Evolutionary conservation across 2,113 vertebrate species (phyloP).

Genomic region (Oxygymnocypris stewartii): DNA sequence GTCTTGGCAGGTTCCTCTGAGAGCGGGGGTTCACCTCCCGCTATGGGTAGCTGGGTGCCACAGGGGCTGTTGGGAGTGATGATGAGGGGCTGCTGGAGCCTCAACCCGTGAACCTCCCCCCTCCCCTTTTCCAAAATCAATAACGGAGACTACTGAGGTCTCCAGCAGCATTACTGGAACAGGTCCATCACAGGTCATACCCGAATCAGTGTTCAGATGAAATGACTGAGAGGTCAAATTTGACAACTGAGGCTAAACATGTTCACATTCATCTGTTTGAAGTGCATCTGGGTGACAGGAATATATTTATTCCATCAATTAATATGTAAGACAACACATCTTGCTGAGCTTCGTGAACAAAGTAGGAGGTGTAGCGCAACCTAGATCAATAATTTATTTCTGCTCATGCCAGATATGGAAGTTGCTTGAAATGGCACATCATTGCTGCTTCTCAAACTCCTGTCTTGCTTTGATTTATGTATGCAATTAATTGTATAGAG

Average conservation of each 20-base stretch:
- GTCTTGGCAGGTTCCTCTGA: slow-evolving; percentile 26
- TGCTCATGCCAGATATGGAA: background rate
- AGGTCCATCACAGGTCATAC: slow-evolving; percentile 38
- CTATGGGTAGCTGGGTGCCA: slow-evolving; percentile 38
- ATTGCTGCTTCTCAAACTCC: background rate
- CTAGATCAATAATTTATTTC: slow-evolving; percentile 6
- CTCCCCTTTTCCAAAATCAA: slow-evolving; percentile 30
- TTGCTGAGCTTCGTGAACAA: slow-evolving; percentile 9
- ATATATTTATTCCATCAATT: slow-evolving; percentile 12
- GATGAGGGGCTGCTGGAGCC: slow-evolving; percentile 40
- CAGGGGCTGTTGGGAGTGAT: slow-evolving; percentile 43
- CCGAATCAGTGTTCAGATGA: slow-evolving; percentile 6
- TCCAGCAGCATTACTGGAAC: slow-evolving; percentile 39
- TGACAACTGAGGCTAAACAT: slow-evolving; percentile 33
- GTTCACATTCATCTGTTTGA: slow-evolving; percentile 23
- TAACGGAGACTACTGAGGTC: slow-evolving; percentile 34
- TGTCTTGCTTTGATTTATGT: background rate
- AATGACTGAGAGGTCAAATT: slow-evolving; percentile 19
- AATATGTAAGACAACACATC: slow-evolving; percentile 16
- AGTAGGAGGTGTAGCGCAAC: background rate
- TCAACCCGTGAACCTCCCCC: slow-evolving; percentile 32
- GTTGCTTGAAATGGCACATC: slow-evolving; percentile 7
- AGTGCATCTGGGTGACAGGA: slow-evolving; percentile 2
- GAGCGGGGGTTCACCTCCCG: slow-evolving; percentile 11
- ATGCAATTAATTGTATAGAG: background rate